Percentiles rank a stretch among this genome's conserved stretches.
Evolutionary conservation across 92 coral and sea anemone genomes (phyloP).

Genomic region (Anthopleura xanthogrammica): DNA sequence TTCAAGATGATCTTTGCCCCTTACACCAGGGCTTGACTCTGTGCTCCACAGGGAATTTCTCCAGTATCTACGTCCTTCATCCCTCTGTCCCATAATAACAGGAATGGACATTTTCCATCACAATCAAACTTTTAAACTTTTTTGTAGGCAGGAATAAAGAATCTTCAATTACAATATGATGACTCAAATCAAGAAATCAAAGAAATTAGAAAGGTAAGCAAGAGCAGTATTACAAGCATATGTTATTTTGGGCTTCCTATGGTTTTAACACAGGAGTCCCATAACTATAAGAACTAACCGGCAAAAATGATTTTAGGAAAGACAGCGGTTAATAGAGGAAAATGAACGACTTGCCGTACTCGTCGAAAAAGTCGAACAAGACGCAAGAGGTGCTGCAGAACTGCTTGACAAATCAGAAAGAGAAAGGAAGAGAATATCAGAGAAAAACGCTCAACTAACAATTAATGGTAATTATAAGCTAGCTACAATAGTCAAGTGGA

Average conservation of each 20-base stretch:
- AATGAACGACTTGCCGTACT: constrained; percentile 78
- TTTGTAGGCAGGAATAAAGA: constrained; percentile 64
- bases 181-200: constrained; percentile 62
- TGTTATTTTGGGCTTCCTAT: constrained; percentile 7
- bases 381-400: constrained; percentile 75
- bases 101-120: too few species aligned
- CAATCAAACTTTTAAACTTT: background rate
- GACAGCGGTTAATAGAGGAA: constrained; percentile 85
- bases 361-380: constrained; percentile 72
- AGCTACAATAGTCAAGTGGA: too few species aligned
- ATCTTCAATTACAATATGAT: constrained; percentile 64
- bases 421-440: constrained; percentile 83
- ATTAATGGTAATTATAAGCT: constrained; percentile 63
- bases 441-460: constrained; percentile 86
- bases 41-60: too few species aligned
- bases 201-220: constrained; percentile 83
- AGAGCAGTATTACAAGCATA: background rate
- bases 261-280: constrained; percentile 10
- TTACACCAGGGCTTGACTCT: too few species aligned
- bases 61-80: too few species aligned
- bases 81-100: too few species aligned
- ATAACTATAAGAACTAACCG: background rate
- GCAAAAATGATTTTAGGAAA: constrained; percentile 59
- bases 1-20: too few species aligned
- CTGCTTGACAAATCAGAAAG: constrained; percentile 86